Evolutionary conservation across 2,888 invertebrate species (phyloP).

Genomic region (Drosophila ezoana): DNA sequence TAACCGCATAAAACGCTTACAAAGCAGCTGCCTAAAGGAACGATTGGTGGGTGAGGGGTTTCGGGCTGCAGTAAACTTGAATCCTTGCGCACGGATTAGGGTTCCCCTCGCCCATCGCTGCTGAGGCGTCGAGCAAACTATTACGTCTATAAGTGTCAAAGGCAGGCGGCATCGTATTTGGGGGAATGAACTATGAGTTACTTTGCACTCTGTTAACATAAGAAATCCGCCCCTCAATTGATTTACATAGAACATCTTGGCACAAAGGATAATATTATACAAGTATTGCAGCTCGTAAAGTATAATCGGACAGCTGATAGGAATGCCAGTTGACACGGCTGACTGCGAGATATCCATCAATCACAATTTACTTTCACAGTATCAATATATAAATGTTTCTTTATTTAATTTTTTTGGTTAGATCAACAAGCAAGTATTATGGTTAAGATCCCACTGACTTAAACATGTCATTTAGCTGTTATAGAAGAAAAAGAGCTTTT

Average conservation of each 20-base stretch:
- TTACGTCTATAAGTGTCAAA: slow-evolving; percentile 73
- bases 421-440: neutral
- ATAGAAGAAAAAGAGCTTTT: neutral
- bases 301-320: neutral
- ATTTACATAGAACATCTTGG: slow-evolving; percentile 58
- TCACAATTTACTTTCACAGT: neutral
- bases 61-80: slow-evolving; percentile 3
- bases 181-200: slow-evolving; percentile 77
- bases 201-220: slow-evolving; percentile 65
- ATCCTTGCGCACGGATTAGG: slow-evolving; percentile 50
- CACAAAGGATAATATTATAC: slow-evolving; percentile 25
- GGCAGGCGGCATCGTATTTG: slow-evolving; percentile 43
- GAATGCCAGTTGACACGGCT: neutral
- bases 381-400: no score
- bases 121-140: slow-evolving; percentile 49
- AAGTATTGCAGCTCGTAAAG: slow-evolving; percentile 1
- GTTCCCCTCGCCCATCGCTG: slow-evolving; percentile 10
- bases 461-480: no score
- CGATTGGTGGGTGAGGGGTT: neutral
- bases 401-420: no score
- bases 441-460: neutral
- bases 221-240: slow-evolving; percentile 67
- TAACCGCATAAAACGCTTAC: slow-evolving; percentile 55
- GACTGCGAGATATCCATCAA: slow-evolving; percentile 2
- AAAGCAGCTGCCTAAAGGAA: slow-evolving; percentile 30